phyloP scores from a whole-genome alignment of 2,113 vertebrate genomes.

The Apeltes quadracus region DNA sequence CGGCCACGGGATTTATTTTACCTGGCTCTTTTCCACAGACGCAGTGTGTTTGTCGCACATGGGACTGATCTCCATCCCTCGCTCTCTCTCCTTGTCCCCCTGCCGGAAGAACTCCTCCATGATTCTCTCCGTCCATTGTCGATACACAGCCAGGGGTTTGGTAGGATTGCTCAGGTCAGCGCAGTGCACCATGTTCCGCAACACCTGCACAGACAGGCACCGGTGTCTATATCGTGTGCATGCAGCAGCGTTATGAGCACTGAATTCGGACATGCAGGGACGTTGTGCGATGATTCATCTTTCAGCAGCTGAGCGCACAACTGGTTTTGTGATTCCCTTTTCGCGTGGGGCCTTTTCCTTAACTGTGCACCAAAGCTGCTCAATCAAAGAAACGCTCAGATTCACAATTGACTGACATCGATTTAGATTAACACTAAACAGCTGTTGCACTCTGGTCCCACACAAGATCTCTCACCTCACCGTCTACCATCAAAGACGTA shows the following conservation, averaged over 20 bases:
- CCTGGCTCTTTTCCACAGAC: constrained; percentile 94
- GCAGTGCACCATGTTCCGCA: constrained; percentile 94
- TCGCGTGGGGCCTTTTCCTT: too few species aligned
- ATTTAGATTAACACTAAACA: background rate
- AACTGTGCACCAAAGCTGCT: too few species aligned
- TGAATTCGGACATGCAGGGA: background rate
- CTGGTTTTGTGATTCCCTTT: background rate
- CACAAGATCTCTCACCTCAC: background rate
- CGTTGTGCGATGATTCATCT: background rate
- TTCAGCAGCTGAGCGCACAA: background rate
- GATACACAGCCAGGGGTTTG: constrained; percentile 89
- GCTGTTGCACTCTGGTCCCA: background rate
- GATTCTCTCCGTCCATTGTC: constrained; percentile 94
- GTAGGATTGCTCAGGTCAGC: constrained; percentile 94
- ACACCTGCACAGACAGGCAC: constrained; percentile 79
- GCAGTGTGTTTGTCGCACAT: constrained; percentile 95
- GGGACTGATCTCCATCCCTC: constrained; percentile 94
- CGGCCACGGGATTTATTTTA: constrained; percentile 53
- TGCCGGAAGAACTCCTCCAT: constrained; percentile 95
- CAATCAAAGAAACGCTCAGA: too few species aligned
- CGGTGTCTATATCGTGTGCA: background rate
- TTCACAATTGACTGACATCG: too few species aligned
- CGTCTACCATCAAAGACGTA: background rate
- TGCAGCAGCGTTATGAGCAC: background rate
- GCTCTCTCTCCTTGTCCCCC: constrained; percentile 89